These are phyloP conservation scores for Nycteola revayana DNA, from an alignment of 2,888 invertebrate genomes.

Conservation along the genomic window DNA sequence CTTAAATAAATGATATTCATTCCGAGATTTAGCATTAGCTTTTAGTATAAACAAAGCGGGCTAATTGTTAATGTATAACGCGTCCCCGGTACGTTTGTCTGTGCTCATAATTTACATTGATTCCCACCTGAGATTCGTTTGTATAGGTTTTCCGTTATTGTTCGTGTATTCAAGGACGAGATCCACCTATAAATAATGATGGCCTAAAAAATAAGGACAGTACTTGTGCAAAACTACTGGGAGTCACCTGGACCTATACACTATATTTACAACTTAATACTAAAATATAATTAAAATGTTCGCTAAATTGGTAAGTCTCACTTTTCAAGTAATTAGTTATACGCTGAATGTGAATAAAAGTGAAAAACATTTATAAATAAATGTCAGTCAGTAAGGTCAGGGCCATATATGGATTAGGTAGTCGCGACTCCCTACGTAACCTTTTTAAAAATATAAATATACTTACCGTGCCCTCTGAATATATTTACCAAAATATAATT, in stretches of 20 bases:
- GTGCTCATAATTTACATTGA: constrained; percentile 69
- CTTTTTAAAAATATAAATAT: no score
- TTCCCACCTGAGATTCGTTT: constrained; percentile 61
- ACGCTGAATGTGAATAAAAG: no score
- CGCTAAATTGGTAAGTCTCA: constrained; percentile 65
- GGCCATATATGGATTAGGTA: no score
- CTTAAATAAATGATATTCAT: no score
- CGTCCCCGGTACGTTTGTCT: constrained; percentile 60
- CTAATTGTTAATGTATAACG: constrained; percentile 68
- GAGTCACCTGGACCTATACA: constrained; percentile 24
- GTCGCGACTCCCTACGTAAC: no score
- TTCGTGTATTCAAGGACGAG: constrained; percentile 65
- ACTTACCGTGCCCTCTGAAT: no score
- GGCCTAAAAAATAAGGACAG: constrained; percentile 54
- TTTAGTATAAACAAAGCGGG: constrained; percentile 62
- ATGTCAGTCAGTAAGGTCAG: no score
- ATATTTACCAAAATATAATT: no score
- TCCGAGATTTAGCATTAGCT: no score
- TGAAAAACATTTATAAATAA: no score
- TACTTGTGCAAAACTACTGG: constrained; percentile 42
- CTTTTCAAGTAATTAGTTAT: no score
- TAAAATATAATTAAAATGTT: constrained; percentile 48
- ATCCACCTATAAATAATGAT: constrained; percentile 61
- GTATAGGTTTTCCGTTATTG: constrained; percentile 68
- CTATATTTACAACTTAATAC: neutral